Conservation (phyloP, 30 jellyfish, hydroid and myxozoan species). For the Clytia hemisphaerica region DNA sequence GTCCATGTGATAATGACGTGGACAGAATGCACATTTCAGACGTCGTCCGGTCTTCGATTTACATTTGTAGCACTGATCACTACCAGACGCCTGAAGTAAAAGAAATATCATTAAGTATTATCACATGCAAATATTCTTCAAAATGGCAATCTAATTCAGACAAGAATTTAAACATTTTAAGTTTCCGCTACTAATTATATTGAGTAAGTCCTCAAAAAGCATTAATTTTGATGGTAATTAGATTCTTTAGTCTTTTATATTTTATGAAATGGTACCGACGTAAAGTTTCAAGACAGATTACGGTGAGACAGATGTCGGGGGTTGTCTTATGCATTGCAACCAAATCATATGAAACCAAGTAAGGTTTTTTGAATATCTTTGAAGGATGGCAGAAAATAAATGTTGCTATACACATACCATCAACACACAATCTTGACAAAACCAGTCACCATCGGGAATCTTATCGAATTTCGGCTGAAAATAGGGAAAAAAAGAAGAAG, state of each 20-base stretch:
- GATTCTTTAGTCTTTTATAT: no score
- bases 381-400: neutral
- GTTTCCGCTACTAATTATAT: neutral
- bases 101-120: neutral
- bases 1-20: conserved; percentile 76
- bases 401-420: conserved; percentile 50
- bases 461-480: conserved; percentile 73
- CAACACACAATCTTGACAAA: conserved; percentile 84
- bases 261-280: no score
- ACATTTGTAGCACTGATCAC: conserved; percentile 94
- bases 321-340: no score
- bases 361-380: neutral
- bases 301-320: no score
- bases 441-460: conserved; percentile 97
- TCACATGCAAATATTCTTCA: neutral
- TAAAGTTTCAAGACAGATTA: no score
- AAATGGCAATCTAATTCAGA: neutral
- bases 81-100: conserved; percentile 77
- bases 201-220: no score
- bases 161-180: neutral
- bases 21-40: conserved; percentile 77
- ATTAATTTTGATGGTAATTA: no score
- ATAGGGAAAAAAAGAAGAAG: neutral
- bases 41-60: conserved; percentile 62
- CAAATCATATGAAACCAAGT: no score